Base-by-base conservation (phyloP, 2,888 invertebrate species). In the Tenthredo amoena region DNA sequence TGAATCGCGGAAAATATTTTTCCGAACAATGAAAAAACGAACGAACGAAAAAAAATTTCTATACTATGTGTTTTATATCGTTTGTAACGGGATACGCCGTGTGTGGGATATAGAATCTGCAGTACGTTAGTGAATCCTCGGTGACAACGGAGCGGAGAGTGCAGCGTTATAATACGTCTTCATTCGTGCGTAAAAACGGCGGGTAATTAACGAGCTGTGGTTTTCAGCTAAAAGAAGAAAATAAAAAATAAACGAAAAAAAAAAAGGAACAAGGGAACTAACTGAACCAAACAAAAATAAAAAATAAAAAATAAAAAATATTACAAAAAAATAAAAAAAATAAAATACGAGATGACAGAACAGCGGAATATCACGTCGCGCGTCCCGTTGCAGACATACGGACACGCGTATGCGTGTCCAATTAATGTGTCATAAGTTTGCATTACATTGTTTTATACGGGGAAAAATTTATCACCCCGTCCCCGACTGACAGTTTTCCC, bases 351-450 rank as follows among this genome's bases (percentile, higher is more conserved):
- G 21, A 43, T 43, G 43, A 74, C 21, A 43, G 26, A 74, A 74
- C 72, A 74, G 15, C 5, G 21, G 43, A 43, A 74, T 74, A 74
- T 74, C 72, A 40, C 77, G 12, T 55, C 55, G 26, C 55, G 26
- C 77, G n/a, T 77, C 10, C 34, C 18, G 85, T 84, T 87, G 86
- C 87, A 88, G 86, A 77, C 77, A 5, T 26, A 55, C 50, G 77
- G 37, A 81, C 79, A 62, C 40, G 62, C 79, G 79, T 40, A 90
- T 89, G 89, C 90, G 90, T 90, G 91, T 91, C 91, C 91, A 91
- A 91, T 91, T 91, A 91, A 91, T 89, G 89, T 89, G 89, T 90
- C 89, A 90, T 91, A 91, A 91, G 89, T 91, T 90, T 90, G 88
- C 90, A 90, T 91, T 90, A 89, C 88, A 89, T 89, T 87, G 87